Conservation (phyloP, 1,140 invertebrate species). For the Mamestra configurata region DNA sequence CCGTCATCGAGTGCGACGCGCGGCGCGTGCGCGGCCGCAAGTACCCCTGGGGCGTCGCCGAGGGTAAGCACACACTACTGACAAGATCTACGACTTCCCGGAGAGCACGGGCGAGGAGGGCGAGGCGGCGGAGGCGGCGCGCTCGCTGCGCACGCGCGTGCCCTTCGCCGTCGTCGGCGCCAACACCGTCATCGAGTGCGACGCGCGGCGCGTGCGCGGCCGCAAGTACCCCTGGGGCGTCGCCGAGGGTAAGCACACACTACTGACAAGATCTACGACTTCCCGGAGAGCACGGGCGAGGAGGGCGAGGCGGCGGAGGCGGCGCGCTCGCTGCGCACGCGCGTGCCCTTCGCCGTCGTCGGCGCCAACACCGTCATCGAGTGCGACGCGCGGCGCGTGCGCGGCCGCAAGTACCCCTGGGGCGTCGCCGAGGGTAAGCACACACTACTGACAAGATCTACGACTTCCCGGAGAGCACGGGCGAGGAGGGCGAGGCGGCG, state of each 20-base stretch:
- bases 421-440: too few species aligned
- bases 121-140: constrained; percentile 92
- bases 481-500: constrained; percentile 93
- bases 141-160: constrained; percentile 94
- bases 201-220: constrained; percentile 95
- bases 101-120: constrained; percentile 91
- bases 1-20: constrained; percentile 96
- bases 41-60: constrained; percentile 99
- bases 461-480: constrained; percentile 95
- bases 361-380: constrained; percentile 98
- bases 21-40: constrained; percentile 96
- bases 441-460: too few species aligned
- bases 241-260: too few species aligned
- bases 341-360: constrained; percentile 99
- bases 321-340: constrained; percentile 92
- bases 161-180: constrained; percentile 99
- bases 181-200: constrained; percentile 97
- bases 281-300: constrained; percentile 93
- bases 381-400: constrained; percentile 94
- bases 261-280: constrained; percentile 99
- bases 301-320: constrained; percentile 93
- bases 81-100: constrained; percentile 99
- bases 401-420: constrained; percentile 99
- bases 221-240: constrained; percentile 99
- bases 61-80: too few species aligned